Evolutionary conservation across 2,888 invertebrate species (phyloP).

Genomic region (Drosophila mettleri): DNA sequence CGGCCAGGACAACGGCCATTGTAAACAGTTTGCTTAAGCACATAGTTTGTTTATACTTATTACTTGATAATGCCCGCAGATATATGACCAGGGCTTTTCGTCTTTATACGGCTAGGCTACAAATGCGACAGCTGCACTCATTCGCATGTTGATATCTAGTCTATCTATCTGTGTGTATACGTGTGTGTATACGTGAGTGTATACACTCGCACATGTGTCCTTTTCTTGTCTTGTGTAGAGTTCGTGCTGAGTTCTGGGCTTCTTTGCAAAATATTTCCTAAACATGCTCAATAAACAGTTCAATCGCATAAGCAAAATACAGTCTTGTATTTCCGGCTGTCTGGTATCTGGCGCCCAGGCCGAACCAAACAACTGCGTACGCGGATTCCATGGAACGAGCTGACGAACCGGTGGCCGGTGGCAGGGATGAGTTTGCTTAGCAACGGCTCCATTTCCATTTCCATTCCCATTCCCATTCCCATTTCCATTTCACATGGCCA

Average conservation of each 20-base stretch:
- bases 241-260: constrained; percentile 1
- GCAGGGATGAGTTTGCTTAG: constrained; percentile 5
- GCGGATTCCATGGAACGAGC: constrained; percentile 38
- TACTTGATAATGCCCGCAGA: constrained; percentile 65
- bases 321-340: constrained; percentile 69
- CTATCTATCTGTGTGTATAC: background rate
- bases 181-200: background rate
- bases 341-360: constrained; percentile 14
- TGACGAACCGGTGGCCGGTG: too few species aligned
- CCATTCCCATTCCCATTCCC: constrained; percentile 35
- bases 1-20: constrained; percentile 34
- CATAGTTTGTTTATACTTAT: constrained; percentile 77
- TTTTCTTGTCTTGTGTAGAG: constrained; percentile 8
- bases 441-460: constrained; percentile 56
- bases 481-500: constrained; percentile 70
- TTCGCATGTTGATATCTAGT: constrained; percentile 11
- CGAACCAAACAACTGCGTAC: background rate
- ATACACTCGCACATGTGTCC: background rate
- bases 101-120: constrained; percentile 12
- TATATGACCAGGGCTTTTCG: constrained; percentile 16
- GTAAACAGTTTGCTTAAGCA: constrained; percentile 69
- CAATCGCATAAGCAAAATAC: constrained; percentile 54
- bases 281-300: constrained; percentile 59
- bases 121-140: constrained; percentile 36
- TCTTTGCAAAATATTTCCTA: constrained; percentile 44